Percentiles rank a stretch among this genome's conserved stretches.
Evolutionary conservation across 1,140 invertebrate genomes (phyloP).

Genomic region (Lerema accius): DNA sequence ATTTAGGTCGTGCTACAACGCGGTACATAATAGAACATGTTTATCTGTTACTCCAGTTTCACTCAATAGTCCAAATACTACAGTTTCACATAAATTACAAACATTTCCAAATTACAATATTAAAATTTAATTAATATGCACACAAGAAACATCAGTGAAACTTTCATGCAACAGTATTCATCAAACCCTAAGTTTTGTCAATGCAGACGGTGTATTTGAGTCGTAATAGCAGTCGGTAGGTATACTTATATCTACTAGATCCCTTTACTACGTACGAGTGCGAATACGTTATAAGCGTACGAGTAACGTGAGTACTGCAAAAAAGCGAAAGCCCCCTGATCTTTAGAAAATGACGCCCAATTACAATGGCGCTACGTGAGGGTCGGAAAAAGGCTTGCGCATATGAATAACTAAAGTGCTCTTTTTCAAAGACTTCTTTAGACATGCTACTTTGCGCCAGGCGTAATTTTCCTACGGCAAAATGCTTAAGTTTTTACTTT

Average conservation of each 20-base stretch:
- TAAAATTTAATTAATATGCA: too few species aligned
- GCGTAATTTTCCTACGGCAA: not conserved
- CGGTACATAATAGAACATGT: too few species aligned
- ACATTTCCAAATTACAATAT: too few species aligned
- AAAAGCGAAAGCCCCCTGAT: slow-evolving; percentile 15
- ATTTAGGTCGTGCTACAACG: too few species aligned
- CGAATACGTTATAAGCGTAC: slow-evolving; percentile 18
- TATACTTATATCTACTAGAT: not conserved
- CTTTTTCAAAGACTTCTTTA: slow-evolving; percentile 15
- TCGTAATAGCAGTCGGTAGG: not conserved
- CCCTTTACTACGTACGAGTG: slow-evolving; percentile 18
- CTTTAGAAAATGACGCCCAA: slow-evolving; percentile 26
- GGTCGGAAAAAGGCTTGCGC: slow-evolving; percentile 27
- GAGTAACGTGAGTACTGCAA: slow-evolving; percentile 30
- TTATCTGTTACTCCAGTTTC: too few species aligned
- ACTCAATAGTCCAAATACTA: too few species aligned
- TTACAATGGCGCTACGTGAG: slow-evolving; percentile 25
- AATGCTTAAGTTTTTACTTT: not conserved
- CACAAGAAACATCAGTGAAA: too few species aligned
- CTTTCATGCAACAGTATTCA: not conserved
- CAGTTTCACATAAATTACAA: too few species aligned
- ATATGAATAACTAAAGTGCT: slow-evolving; percentile 28
- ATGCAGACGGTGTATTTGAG: not conserved
- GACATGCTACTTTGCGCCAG: slow-evolving; percentile 3
- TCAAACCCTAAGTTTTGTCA: not conserved